phyloP scores from a whole-genome alignment of 1,140 invertebrate species.

The Bursaphelenchus mucronatus region DNA sequence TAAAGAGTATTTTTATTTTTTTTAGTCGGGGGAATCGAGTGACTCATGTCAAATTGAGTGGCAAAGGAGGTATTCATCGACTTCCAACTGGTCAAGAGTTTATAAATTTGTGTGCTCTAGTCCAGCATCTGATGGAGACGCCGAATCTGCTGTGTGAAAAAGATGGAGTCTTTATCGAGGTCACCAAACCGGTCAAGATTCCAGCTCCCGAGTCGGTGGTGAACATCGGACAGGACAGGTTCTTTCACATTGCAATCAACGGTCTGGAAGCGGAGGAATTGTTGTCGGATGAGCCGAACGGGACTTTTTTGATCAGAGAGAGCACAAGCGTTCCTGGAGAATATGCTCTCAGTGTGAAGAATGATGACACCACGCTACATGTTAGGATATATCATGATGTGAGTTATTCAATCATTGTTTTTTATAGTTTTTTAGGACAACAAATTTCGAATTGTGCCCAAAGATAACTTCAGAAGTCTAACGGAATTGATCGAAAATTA shows the following conservation, averaged over 20 bases:
- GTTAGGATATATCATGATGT: constrained; percentile 44
- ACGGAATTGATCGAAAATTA: constrained; percentile 41
- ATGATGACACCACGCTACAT: constrained; percentile 37
- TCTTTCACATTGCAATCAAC: constrained; percentile 36
- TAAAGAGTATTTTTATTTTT: background rate
- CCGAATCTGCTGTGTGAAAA: constrained; percentile 32
- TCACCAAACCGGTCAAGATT: constrained; percentile 37
- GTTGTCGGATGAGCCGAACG: constrained; percentile 35
- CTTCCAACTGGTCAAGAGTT: constrained; percentile 50
- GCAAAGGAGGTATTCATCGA: constrained; percentile 25
- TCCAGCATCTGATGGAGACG: constrained; percentile 26
- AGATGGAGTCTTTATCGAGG: constrained; percentile 35
- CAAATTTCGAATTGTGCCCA: constrained; percentile 38
- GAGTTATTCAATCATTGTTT: background rate
- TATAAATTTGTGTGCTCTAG: constrained; percentile 20
- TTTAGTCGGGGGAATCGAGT: constrained; percentile 44
- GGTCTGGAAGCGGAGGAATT: constrained; percentile 44
- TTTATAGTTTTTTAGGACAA: constrained; percentile 31
- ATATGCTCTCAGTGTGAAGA: constrained; percentile 47
- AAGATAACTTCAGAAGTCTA: constrained; percentile 36
- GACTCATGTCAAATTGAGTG: constrained; percentile 42
- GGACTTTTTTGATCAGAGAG: constrained; percentile 45
- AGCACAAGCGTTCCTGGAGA: constrained; percentile 33
- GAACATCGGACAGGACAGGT: constrained; percentile 32
- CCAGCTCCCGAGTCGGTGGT: constrained; percentile 31